Percentiles rank a stretch among this genome's conserved stretches.
Conservation (phyloP, 2,888 invertebrate species). For the Drosophila hawaiiensis region DNA sequence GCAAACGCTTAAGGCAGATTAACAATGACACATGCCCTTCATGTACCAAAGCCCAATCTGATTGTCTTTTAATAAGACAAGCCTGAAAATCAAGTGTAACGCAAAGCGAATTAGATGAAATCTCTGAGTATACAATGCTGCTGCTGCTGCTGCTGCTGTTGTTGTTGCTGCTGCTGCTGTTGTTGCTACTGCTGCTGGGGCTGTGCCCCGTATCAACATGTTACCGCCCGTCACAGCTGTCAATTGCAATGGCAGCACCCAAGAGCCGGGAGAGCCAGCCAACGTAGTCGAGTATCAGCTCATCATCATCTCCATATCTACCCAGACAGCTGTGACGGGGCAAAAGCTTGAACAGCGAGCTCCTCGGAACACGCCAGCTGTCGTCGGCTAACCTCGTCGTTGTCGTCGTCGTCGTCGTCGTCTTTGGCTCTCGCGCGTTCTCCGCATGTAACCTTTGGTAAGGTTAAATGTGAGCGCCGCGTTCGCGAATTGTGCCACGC, state of each 20-base stretch:
- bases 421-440: conserved; percentile 44
- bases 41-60: conserved; percentile 43
- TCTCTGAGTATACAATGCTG: conserved; percentile 46
- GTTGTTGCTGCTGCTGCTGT: not conserved
- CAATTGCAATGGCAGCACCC: conserved; percentile 47
- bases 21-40: conserved; percentile 50
- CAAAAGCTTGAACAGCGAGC: conserved; percentile 28
- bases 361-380: conserved; percentile 47
- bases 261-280: conserved; percentile 16
- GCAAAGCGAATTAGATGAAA: conserved; percentile 63
- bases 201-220: conserved; percentile 51
- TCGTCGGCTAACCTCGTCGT: conserved; percentile 42
- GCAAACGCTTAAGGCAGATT: conserved; percentile 44
- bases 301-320: conserved; percentile 57
- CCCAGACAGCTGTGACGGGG: conserved; percentile 58
- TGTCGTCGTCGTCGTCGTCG: conserved; percentile 5
- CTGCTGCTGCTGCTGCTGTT: not conserved
- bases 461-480: conserved; percentile 71
- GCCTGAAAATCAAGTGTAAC: conserved; percentile 61
- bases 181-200: not conserved
- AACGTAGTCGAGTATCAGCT: conserved; percentile 43
- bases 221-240: conserved; percentile 71
- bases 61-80: conserved; percentile 65
- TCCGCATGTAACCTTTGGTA: conserved; percentile 70
- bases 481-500: conserved; percentile 71